phyloP scores from a whole-genome alignment of 1,140 invertebrate genomes.

The Microvelia longipes region DNA sequence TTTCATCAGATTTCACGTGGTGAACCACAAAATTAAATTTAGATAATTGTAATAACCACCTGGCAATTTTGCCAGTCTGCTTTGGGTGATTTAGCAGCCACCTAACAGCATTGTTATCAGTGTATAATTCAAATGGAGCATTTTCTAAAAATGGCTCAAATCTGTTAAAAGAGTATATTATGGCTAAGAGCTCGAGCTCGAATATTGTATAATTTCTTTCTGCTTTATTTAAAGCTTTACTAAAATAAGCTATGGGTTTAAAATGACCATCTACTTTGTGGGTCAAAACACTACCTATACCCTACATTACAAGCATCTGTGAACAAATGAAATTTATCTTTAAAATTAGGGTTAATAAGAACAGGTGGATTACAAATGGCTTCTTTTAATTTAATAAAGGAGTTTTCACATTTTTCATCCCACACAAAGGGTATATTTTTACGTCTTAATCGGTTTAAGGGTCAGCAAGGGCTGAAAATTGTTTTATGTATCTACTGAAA shows the following conservation, averaged over 20 bases:
- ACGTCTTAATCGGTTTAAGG: not conserved
- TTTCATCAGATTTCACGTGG: not conserved
- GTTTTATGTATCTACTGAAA: not conserved
- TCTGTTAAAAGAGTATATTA: not conserved
- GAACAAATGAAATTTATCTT: not conserved
- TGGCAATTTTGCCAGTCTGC: constrained; percentile 2
- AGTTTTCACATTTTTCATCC: not conserved
- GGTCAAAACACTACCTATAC: not conserved
- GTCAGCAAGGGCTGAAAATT: not conserved
- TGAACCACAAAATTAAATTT: constrained; percentile 1
- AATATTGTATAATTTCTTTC: constrained; percentile 2
- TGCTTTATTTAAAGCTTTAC: not conserved
- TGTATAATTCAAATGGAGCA: constrained; percentile 1
- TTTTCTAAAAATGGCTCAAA: constrained; percentile 2
- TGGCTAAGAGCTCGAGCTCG: constrained; percentile 1
- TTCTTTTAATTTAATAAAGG: not conserved
- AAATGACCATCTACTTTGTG: not conserved
- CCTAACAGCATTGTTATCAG: constrained; percentile 1
- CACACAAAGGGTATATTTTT: not conserved
- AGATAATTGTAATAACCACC: not conserved
- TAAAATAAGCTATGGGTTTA: not conserved
- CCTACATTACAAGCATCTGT: not conserved
- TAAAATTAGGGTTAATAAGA: not conserved
- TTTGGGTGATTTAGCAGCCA: constrained; percentile 4
- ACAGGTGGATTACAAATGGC: not conserved